phyloP scores from a whole-genome alignment of 2,888 invertebrate genomes.

The Phasia obesa region DNA sequence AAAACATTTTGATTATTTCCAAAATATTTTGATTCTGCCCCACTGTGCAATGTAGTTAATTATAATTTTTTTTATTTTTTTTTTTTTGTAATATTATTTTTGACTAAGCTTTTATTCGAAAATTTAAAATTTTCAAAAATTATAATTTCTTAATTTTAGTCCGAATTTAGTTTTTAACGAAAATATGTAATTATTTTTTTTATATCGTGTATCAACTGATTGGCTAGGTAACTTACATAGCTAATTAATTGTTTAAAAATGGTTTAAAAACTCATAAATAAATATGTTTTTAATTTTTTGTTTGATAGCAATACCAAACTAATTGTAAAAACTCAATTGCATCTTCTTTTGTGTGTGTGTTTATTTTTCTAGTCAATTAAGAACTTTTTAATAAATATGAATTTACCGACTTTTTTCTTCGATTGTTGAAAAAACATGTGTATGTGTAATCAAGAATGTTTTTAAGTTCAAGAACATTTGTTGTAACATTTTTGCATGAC shows the following conservation, averaged over 20 bases:
- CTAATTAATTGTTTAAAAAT: constrained; percentile 42
- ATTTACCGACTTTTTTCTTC: constrained; percentile 1
- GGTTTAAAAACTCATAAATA: neutral
- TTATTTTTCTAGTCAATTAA: constrained; percentile 44
- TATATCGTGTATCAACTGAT: constrained; percentile 37
- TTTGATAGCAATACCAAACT: too few species aligned
- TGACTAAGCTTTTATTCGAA: too few species aligned
- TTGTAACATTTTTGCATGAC: constrained; percentile 12
- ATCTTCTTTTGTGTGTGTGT: too few species aligned
- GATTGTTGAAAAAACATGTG: constrained; percentile 28
- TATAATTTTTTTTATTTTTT: too few species aligned
- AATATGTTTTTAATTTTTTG: too few species aligned
- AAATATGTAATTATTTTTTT: neutral
- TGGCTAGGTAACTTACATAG: constrained; percentile 36
- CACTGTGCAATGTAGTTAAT: too few species aligned
- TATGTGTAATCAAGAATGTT: constrained; percentile 27
- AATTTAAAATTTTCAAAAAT: too few species aligned
- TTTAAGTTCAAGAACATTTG: constrained; percentile 45
- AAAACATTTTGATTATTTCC: too few species aligned
- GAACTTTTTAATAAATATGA: constrained; percentile 40
- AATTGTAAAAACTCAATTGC: too few species aligned
- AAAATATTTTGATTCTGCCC: too few species aligned
- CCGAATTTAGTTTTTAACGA: neutral
- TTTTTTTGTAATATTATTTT: too few species aligned
- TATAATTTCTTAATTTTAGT: neutral